phyloP scores from a whole-genome alignment of 2,113 vertebrate species.

The Phoxinus phoxinus region DNA sequence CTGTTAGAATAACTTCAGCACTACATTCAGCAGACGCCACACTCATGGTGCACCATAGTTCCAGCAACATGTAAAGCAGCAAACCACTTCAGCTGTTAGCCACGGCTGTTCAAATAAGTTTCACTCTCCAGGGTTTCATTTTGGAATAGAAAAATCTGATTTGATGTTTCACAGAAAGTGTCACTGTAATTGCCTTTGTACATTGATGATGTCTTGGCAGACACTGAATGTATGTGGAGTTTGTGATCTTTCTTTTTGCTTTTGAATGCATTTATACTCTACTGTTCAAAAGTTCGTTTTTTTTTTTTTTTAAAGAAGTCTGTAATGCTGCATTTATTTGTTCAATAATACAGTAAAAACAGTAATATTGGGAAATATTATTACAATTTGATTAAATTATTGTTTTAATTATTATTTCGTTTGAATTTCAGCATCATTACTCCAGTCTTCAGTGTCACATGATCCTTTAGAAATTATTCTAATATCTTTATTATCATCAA shows the following conservation, averaged over 20 bases:
- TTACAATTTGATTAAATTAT: too few species aligned
- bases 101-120: background rate
- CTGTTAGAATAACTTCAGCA: conserved; percentile 25
- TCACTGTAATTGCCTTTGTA: too few species aligned
- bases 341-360: too few species aligned
- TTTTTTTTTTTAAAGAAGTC: too few species aligned
- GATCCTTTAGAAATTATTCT: too few species aligned
- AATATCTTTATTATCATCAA: background rate
- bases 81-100: background rate
- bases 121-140: background rate
- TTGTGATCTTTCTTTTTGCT: background rate
- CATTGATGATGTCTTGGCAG: background rate
- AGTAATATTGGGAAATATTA: too few species aligned
- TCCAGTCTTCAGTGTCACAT: too few species aligned
- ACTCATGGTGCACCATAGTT: background rate
- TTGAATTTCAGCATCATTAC: too few species aligned
- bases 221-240: background rate
- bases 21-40: background rate
- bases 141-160: background rate
- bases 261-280: background rate
- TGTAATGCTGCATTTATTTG: too few species aligned
- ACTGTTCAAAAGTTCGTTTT: too few species aligned
- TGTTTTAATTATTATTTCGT: too few species aligned
- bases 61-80: background rate
- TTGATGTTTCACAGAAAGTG: background rate